These are phyloP conservation scores for Cenopis cana DNA, from an alignment of 2,888 invertebrate genomes.

Conservation along the genomic window DNA sequence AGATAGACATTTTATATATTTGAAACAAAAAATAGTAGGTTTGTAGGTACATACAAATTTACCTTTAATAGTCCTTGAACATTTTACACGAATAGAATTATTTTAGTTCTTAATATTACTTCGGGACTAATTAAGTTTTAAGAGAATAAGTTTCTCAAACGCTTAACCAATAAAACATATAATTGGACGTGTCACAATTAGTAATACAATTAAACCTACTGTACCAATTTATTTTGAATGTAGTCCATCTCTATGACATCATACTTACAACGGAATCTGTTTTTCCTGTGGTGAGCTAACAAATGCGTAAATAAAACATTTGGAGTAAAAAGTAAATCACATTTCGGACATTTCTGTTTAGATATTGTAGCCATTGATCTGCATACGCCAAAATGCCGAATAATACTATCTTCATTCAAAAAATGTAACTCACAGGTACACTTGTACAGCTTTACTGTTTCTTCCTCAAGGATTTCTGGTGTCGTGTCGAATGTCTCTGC, in stretches of 20 bases:
- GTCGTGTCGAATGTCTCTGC: background rate
- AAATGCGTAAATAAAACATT: slow-evolving; percentile 68
- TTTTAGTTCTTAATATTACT: no score
- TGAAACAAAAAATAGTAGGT: no score
- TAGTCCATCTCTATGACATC: slow-evolving; percentile 55
- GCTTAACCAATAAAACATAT: no score
- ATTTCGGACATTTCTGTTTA: slow-evolving; percentile 69
- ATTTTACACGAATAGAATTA: no score
- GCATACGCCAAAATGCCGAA: slow-evolving; percentile 58
- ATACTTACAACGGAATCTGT: slow-evolving; percentile 57
- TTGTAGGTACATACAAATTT: no score
- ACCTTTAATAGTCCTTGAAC: no score
- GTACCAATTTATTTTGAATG: slow-evolving; percentile 27
- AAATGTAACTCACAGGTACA: slow-evolving; percentile 70
- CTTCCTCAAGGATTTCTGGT: slow-evolving; percentile 34
- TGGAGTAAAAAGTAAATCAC: slow-evolving; percentile 64
- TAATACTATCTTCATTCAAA: slow-evolving; percentile 56
- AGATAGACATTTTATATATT: no score
- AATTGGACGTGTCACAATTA: no score
- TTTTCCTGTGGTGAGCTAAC: slow-evolving; percentile 66
- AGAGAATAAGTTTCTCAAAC: no score
- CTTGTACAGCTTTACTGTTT: slow-evolving; percentile 60
- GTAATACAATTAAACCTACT: no score
- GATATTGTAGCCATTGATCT: slow-evolving; percentile 54
- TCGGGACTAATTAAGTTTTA: no score